Conservation (phyloP, 2,888 invertebrate genomes). For the Xanthostigma xanthostigma region DNA sequence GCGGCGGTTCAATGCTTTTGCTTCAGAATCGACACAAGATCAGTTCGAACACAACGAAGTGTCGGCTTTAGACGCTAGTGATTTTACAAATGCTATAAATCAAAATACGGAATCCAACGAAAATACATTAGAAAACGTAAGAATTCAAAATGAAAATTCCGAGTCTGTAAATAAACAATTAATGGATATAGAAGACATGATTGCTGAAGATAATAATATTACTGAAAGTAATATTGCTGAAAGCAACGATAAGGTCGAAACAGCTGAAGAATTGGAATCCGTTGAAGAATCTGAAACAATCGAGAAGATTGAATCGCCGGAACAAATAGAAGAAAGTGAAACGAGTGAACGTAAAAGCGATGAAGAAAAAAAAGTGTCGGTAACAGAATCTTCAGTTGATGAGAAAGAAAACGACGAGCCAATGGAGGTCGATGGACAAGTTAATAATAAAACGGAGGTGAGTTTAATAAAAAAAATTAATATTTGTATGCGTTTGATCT, state of each 20-base stretch:
- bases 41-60: constrained; percentile 1
- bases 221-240: constrained; percentile 10
- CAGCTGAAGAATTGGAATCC: constrained; percentile 15
- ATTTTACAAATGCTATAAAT: no score
- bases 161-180: constrained; percentile 5
- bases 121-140: no score
- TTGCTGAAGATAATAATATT: constrained; percentile 6
- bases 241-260: constrained; percentile 9
- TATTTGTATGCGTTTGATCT: constrained; percentile 3
- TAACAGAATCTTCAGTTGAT: constrained; percentile 19
- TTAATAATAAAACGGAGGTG: constrained; percentile 17
- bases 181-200: constrained; percentile 3
- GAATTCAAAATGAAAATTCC: constrained; percentile 1
- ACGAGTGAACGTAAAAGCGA: constrained; percentile 19
- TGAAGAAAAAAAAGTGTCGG: constrained; percentile 14
- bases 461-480: constrained; percentile 6
- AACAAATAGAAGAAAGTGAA: constrained; percentile 16
- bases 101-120: no score
- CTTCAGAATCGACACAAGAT: constrained; percentile 6
- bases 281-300: constrained; percentile 1
- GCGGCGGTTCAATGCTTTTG: background rate
- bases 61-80: no score
- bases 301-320: constrained; percentile 20
- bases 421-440: constrained; percentile 12
- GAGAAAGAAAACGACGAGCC: constrained; percentile 20